Evolutionary conservation across 2,888 invertebrate species (phyloP).

Genomic region (Cataglyphis rosenhaueri): DNA sequence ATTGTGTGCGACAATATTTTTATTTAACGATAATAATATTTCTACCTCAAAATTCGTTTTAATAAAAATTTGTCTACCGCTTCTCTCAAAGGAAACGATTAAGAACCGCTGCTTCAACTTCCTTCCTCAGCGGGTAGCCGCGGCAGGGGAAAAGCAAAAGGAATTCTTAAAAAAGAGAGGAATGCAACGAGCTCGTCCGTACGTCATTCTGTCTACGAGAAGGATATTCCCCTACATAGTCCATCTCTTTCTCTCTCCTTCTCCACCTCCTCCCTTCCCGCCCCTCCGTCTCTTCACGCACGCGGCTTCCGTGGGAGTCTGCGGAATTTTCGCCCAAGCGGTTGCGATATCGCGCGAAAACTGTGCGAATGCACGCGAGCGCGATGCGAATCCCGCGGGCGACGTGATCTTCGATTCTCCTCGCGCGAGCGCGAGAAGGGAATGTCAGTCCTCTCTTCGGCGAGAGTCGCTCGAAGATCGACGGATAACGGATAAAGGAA

Average conservation of each 20-base stretch:
- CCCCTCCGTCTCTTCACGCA: background rate
- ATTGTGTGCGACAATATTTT: background rate
- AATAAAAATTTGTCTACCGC: background rate
- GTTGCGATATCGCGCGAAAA: constrained; percentile 68
- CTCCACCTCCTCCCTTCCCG: background rate
- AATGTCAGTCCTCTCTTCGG: background rate
- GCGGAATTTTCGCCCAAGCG: constrained; percentile 62
- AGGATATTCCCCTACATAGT: background rate
- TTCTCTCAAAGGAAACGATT: background rate
- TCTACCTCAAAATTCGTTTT: background rate
- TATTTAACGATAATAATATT: background rate
- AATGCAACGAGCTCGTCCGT: constrained; percentile 73
- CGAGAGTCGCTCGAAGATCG: background rate
- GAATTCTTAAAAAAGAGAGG: constrained; percentile 69
- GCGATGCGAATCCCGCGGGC: constrained; percentile 31
- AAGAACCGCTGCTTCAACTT: constrained; percentile 5
- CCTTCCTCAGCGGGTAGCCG: background rate
- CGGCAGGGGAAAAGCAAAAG: constrained; percentile 53
- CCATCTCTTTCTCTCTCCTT: constrained; percentile 19
- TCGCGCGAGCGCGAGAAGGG: constrained; percentile 2
- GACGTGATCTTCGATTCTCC: constrained; percentile 63
- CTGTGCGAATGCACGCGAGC: constrained; percentile 57
- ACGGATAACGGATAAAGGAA: constrained; percentile 24
- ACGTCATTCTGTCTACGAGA: constrained; percentile 77
- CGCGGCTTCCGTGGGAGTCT: constrained; percentile 4